These are phyloP conservation scores for Sialia sialis DNA, from an alignment of 2,113 vertebrate species.

Conservation along the genomic window DNA sequence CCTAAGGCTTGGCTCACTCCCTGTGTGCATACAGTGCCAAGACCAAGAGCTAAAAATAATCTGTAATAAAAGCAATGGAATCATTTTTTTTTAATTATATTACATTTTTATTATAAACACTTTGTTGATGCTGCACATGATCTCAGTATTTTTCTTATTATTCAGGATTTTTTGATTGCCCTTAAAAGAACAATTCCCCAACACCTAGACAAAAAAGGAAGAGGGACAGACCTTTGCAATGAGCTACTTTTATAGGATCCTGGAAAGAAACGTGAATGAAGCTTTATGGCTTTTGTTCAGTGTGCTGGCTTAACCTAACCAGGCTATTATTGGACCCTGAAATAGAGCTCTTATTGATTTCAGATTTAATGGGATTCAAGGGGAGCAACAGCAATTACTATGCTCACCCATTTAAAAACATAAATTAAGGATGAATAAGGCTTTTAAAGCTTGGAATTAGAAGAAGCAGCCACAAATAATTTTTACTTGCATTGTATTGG, in stretches of 20 bases:
- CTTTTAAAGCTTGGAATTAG: conserved; percentile 30
- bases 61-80: not conserved
- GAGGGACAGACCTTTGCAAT: not conserved
- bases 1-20: not conserved
- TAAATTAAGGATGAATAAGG: conserved; percentile 50
- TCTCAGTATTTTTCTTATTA: not conserved
- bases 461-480: not conserved
- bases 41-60: not conserved
- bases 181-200: not conserved
- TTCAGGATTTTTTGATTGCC: not conserved
- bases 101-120: not conserved
- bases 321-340: conserved; percentile 9
- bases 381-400: conserved; percentile 20
- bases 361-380: conserved; percentile 38
- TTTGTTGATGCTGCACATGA: not conserved
- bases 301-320: not conserved
- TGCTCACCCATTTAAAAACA: conserved; percentile 44
- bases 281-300: conserved; percentile 34
- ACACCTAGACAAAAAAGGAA: not conserved
- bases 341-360: conserved; percentile 44
- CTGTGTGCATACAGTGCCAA: not conserved
- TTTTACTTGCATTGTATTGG: not conserved
- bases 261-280: not conserved
- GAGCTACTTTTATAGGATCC: not conserved
- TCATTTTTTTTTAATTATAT: not conserved